phyloP scores from a whole-genome alignment of 2,888 invertebrate species.

The Diaphora mendica region DNA sequence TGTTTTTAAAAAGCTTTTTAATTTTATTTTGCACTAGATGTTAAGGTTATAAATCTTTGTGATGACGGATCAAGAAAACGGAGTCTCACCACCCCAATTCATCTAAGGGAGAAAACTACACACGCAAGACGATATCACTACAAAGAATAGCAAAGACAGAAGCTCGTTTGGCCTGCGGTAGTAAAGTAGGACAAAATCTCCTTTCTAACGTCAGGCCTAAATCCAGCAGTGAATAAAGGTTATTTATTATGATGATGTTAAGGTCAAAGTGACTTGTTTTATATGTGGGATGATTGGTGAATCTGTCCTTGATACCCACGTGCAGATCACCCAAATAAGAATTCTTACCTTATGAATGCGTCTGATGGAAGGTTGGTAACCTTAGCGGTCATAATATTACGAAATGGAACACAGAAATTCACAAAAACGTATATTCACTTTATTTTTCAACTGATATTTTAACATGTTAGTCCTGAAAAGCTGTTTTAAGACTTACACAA shows the following conservation, averaged over 20 bases:
- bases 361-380: constrained; percentile 11
- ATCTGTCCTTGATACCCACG: constrained; percentile 23
- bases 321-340: constrained; percentile 18
- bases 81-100: no score
- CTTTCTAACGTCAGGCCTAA: no score
- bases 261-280: constrained; percentile 25
- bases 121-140: no score
- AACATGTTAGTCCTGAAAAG: background rate
- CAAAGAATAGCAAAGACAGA: no score
- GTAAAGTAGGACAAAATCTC: no score
- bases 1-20: no score
- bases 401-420: constrained; percentile 9
- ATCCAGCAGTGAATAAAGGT: no score
- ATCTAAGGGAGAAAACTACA: no score
- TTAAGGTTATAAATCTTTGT: constrained; percentile 21
- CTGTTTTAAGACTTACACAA: no score
- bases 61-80: no score
- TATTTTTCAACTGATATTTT: background rate
- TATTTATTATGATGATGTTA: background rate
- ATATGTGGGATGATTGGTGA: constrained; percentile 14
- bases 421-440: background rate
- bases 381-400: constrained; percentile 11
- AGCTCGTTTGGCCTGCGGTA: no score
- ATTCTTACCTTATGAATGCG: constrained; percentile 14
- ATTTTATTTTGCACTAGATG: constrained; percentile 27